These are phyloP conservation scores for Dicrurus megarhynchus DNA, from an alignment of 2,113 vertebrate species.

Conservation along the genomic window DNA sequence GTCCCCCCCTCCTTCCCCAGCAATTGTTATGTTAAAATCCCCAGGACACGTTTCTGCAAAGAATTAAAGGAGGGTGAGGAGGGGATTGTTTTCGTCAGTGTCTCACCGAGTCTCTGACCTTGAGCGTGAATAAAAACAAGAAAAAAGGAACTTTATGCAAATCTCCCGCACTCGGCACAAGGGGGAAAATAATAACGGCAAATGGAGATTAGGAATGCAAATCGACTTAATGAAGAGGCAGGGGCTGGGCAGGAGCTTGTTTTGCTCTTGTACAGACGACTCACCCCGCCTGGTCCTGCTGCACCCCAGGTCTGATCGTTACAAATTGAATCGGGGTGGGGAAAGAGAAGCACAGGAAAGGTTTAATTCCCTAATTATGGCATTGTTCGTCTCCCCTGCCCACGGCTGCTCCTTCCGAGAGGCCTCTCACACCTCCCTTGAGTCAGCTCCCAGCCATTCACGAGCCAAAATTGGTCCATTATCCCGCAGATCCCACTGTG, in stretches of 20 bases:
- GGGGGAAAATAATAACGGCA: constrained; percentile 62
- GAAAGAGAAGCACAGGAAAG: not conserved
- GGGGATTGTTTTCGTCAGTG: constrained; percentile 60
- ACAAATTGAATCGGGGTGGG: not conserved
- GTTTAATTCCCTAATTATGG: constrained; percentile 4
- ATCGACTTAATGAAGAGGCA: constrained; percentile 58
- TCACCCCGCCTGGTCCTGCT: not conserved
- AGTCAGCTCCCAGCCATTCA: not conserved
- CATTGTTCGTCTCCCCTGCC: not conserved
- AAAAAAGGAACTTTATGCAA: constrained; percentile 72
- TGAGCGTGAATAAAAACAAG: constrained; percentile 69
- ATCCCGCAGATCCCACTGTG: accelerated
- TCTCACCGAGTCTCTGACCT: constrained; percentile 70
- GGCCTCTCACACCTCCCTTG: not conserved
- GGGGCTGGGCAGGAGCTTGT: constrained; percentile 50
- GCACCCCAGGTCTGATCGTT: constrained; percentile 2
- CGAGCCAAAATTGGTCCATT: accelerated
- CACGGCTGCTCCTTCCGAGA: not conserved
- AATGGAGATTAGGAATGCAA: constrained; percentile 70
- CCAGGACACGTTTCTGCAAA: constrained; percentile 59
- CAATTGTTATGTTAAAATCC: constrained; percentile 66
- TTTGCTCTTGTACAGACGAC: constrained; percentile 21
- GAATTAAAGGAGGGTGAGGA: constrained; percentile 63
- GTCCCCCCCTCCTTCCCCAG: not conserved
- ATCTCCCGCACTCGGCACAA: constrained; percentile 54